Evolutionary conservation across 2,888 invertebrate species (phyloP), one percentile per base, ranked within the genome.

Genomic region (Penaeus monodon): DNA sequence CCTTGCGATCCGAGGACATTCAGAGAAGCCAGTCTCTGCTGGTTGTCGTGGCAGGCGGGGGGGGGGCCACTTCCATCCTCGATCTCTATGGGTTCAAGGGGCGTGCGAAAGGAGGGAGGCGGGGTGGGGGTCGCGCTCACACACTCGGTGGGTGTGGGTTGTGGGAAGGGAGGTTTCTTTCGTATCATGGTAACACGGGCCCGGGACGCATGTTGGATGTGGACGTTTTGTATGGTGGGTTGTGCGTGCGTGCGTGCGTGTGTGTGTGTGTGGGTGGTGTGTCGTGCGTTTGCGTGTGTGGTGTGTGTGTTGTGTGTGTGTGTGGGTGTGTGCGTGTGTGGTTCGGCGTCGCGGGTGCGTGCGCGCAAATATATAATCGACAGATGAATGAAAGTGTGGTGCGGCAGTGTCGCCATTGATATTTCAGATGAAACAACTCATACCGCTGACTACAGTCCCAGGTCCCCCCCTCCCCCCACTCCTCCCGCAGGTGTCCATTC

Each of bases 31-130:
- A 89, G 81, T 89, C 89, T 2, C 73, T 90, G 63, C 73, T 90
- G 33, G 90, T 92, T n/a, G 76, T 88, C 90, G 22, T 97, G 97
- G 97, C 96, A 97, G 92, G 96, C 96, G n/a, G n/a, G n/a, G n/a
- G n/a, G n/a, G n/a, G n/a, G 91, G 94, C 96, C 91, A 97, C 97
- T 93, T 96, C 96, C 92, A 96, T n/a, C 96, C 86, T 91, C 91
- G 24, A 94, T n/a, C n/a, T 97, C 91, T 95, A 95, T 91, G 97
- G 97, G 90, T 97, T 96, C 93, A 96, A 96, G 93, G 95, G 97
- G 91, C 96, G 96, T 68, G n/a, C 3, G 12, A 20, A 64, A 22
- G 17, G 20, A 20, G 17, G 27, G 27, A 29, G 24, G 44, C 10
- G 44, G n/a, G n/a, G n/a, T n/a, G n/a, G n/a, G n/a, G n/a, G n/a